Conservation (phyloP, 2,797 vertebrate genomes). For the Microctenopoma lineatum region DNA sequence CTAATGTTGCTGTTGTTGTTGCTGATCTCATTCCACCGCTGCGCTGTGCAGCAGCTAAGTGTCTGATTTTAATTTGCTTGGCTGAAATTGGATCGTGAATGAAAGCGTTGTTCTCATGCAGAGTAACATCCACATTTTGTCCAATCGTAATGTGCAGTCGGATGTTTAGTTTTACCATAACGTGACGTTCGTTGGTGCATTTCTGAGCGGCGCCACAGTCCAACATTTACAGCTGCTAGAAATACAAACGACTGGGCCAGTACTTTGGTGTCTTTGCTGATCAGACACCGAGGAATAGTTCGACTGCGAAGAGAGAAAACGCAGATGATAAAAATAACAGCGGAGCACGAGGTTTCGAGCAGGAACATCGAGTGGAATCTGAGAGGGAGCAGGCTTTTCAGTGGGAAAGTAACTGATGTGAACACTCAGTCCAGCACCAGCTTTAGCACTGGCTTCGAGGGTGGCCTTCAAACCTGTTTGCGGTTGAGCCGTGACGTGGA, state of each 20-base stretch:
- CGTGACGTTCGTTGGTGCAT: background rate
- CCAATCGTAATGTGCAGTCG: conserved; percentile 10
- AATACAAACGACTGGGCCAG: background rate
- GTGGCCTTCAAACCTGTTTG: conserved; percentile 12
- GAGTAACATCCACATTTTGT: conserved; percentile 20
- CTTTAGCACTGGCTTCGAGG: background rate
- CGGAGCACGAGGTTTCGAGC: conserved; percentile 7
- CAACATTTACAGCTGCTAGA: background rate
- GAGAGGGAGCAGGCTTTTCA: background rate
- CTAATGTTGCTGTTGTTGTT: conserved; percentile 37
- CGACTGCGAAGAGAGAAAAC: conserved; percentile 30
- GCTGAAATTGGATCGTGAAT: conserved; percentile 52
- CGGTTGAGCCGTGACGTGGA: conserved; percentile 3
- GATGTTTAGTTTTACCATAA: conserved; percentile 35
- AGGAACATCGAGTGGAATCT: background rate
- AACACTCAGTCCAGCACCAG: background rate
- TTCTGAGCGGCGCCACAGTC: background rate
- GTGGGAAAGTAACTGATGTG: background rate
- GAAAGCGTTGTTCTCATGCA: conserved; percentile 39
- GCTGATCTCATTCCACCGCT: conserved; percentile 33
- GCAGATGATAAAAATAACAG: conserved; percentile 29
- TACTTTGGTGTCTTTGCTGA: conserved; percentile 1
- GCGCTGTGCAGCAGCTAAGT: conserved; percentile 21
- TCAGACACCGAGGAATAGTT: conserved; percentile 36
- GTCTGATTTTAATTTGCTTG: conserved; percentile 39